These are phyloP conservation scores for Catagonus wagneri DNA, from an alignment of 2,113 vertebrate species.

Conservation along the genomic window DNA sequence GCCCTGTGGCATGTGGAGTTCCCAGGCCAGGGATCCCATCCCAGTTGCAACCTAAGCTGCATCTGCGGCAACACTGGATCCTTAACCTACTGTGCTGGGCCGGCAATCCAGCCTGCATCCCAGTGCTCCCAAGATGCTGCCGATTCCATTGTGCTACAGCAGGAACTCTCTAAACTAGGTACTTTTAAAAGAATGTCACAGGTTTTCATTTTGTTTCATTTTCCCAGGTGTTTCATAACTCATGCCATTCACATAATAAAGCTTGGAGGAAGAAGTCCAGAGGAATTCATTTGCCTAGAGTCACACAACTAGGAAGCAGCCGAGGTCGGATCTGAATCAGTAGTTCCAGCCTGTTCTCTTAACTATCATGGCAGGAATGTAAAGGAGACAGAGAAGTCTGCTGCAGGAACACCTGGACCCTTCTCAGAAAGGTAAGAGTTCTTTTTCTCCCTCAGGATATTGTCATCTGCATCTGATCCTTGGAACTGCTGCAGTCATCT, in stretches of 20 bases:
- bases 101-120: no score
- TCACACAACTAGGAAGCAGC: slow-evolving; percentile 7
- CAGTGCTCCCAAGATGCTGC: no score
- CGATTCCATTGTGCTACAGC: no score
- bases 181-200: no score
- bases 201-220: neutral
- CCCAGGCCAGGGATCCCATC: no score
- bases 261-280: neutral
- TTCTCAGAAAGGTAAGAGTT: neutral
- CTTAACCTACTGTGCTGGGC: no score
- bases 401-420: neutral
- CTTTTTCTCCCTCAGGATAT: neutral
- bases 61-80: no score
- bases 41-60: no score
- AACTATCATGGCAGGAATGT: neutral
- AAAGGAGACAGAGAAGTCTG: neutral
- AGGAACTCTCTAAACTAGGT: no score
- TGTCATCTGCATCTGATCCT: neutral
- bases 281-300: neutral
- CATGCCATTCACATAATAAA: slow-evolving; percentile 26
- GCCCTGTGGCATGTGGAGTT: no score
- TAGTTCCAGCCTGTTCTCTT: neutral
- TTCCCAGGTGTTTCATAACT: neutral
- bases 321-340: neutral
- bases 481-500: neutral